Evolutionary conservation across 1,140 invertebrate genomes (phyloP), one percentile per base, ranked within the genome.

Genomic region (Galleria mellonella): DNA sequence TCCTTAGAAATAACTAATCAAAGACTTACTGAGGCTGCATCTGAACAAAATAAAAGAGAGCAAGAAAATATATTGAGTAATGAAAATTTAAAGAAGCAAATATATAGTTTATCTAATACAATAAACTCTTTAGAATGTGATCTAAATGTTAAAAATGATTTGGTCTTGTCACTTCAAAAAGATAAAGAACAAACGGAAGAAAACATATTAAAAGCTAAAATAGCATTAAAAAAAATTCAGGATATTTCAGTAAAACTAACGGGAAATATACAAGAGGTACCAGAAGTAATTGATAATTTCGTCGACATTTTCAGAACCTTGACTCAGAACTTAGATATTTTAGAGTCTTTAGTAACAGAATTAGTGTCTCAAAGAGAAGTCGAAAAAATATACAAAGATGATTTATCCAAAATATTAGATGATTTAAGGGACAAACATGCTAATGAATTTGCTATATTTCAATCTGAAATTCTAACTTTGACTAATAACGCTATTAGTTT

Each of bases 201-300:
- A 47, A 43, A 64, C 47, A 32, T 77, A 12, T 31, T 51, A 11
- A 59, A 49, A 46, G 63, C 52, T 9, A 70, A 67, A 50, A 35
- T 30, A 17, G 47, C 50, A n/a, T 41, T 72, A 32, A 11, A 31
- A 4, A 71, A 75, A 55, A 30, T 75, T 41, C 55, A 69, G 47
- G 39, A 53, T 41, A 64, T 75, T 23, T 39, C 72, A n/a, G 15
- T 9, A 4, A 45, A 61, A 33, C 46, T 79, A 33, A 55, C 62
- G 15, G 62, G 58, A 9, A 54, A 69, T 44, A 62, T 65, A 10
- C 43, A 62, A 42, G 64, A 64, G 28, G 39, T 67, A 5, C 63
- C 66, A n/a, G 52, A 66, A 33, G 38, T 63, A n/a, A 54, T 72
- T 31, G 63, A 71, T 27, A 62, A 62, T 50, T 62, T 66, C 49